Evolutionary conservation across 1,140 invertebrate species (phyloP).

Genomic region (Piezodorus guildinii): DNA sequence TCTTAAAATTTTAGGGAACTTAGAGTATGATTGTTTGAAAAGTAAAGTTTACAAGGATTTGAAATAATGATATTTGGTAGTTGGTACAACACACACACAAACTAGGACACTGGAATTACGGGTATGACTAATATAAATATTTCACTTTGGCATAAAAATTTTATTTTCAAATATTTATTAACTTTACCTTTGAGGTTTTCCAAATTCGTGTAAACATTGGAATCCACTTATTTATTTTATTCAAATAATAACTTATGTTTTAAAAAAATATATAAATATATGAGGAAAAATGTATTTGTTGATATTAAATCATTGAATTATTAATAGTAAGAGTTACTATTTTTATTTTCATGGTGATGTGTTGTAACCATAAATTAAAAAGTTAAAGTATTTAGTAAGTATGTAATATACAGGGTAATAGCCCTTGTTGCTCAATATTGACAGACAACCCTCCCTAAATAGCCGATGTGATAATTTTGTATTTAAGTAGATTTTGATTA

Average conservation of each 20-base stretch:
- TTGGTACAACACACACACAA: too few relatives aligned
- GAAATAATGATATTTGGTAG: too few relatives aligned
- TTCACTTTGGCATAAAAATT: too few relatives aligned
- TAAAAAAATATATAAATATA: not conserved
- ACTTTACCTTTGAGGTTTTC: too few relatives aligned
- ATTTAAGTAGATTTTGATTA: not conserved
- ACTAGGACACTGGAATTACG: too few relatives aligned
- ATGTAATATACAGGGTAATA: constrained; percentile 1
- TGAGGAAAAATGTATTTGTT: not conserved
- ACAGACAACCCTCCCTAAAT: not conserved
- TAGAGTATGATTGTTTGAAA: too few relatives aligned
- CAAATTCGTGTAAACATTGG: too few relatives aligned
- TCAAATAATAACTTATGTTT: not conserved
- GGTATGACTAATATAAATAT: too few relatives aligned
- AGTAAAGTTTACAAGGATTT: too few relatives aligned
- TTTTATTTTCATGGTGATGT: not conserved
- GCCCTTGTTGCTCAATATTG: not conserved
- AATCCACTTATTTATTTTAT: not conserved
- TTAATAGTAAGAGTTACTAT: not conserved
- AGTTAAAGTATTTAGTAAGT: not conserved
- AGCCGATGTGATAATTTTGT: constrained; percentile 2
- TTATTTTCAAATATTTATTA: too few relatives aligned
- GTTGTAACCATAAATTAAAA: not conserved
- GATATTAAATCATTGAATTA: not conserved
- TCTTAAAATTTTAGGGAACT: too few relatives aligned